phyloP scores from a whole-genome alignment of 2,797 vertebrate genomes.

The Chelmon rostratus region DNA sequence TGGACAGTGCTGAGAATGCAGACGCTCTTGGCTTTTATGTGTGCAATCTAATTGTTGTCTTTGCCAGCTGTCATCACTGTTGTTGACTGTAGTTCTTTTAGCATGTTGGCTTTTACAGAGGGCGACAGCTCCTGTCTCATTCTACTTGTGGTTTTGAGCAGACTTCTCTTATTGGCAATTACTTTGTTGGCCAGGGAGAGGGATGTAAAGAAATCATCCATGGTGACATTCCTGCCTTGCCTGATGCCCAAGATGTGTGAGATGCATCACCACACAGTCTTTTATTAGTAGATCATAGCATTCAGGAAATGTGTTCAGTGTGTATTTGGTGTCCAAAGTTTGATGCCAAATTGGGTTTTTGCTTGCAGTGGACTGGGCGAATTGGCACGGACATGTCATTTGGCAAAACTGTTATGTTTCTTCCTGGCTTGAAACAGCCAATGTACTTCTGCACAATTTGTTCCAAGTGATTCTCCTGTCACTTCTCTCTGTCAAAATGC shows the following conservation, averaged over 20 bases:
- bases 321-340: conserved; percentile 34
- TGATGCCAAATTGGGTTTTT: conserved; percentile 37
- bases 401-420: conserved; percentile 24
- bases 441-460: conserved; percentile 24
- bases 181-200: conserved; percentile 32
- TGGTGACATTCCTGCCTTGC: conserved; percentile 30
- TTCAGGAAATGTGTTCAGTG: conserved; percentile 8
- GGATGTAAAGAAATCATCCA: conserved; percentile 51
- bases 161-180: conserved; percentile 53
- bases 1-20: conserved; percentile 33
- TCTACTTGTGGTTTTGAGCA: conserved; percentile 28
- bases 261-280: conserved; percentile 18
- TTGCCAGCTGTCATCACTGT: conserved; percentile 53
- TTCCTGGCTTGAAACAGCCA: conserved; percentile 22
- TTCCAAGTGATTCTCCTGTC: conserved; percentile 33
- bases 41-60: conserved; percentile 35
- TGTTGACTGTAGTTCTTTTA: conserved; percentile 42
- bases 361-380: conserved; percentile 17
- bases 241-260: conserved; percentile 33
- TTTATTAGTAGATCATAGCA: conserved; percentile 14
- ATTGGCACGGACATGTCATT: conserved; percentile 32
- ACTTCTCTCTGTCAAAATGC: conserved; percentile 8
- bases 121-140: conserved; percentile 37
- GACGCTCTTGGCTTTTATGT: conserved; percentile 30
- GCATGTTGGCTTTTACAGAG: conserved; percentile 33